Percentiles rank a stretch among this genome's conserved stretches.
These are phyloP conservation scores for Enteromius argenteus DNA, from an alignment of 2,797 vertebrate genomes.

Conservation along the genomic window DNA sequence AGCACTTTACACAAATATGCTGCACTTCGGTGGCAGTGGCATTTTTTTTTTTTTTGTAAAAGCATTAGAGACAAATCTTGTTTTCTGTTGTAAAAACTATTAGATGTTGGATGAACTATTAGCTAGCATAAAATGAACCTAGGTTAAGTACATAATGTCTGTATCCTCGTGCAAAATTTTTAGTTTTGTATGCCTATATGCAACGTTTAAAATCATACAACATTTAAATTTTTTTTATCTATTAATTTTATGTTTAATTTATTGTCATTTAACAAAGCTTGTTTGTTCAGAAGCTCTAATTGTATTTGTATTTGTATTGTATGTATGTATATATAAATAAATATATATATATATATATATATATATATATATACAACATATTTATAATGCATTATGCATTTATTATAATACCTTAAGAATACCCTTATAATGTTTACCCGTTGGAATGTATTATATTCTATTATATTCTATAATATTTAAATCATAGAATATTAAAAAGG, in stretches of 20 bases:
- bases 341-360: too few relatives aligned
- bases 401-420: too few relatives aligned
- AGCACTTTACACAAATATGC: constrained; percentile 6
- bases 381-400: too few relatives aligned
- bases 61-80: not conserved
- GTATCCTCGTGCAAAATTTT: not conserved
- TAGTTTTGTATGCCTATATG: not conserved
- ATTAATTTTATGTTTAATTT: not conserved
- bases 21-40: not conserved
- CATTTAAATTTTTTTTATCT: not conserved
- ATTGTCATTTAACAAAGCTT: not conserved
- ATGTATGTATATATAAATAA: too few relatives aligned
- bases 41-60: not conserved
- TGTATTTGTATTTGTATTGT: too few relatives aligned
- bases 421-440: too few relatives aligned
- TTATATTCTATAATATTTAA: too few relatives aligned
- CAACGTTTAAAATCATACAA: not conserved
- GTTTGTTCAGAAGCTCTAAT: too few relatives aligned
- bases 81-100: not conserved
- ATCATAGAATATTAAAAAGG: not conserved
- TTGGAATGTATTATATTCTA: too few relatives aligned
- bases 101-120: constrained; percentile 2
- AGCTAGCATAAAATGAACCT: not conserved
- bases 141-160: not conserved
- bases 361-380: too few relatives aligned